phyloP scores from a whole-genome alignment of 2,888 invertebrate genomes.

The Hylaea fasciaria region DNA sequence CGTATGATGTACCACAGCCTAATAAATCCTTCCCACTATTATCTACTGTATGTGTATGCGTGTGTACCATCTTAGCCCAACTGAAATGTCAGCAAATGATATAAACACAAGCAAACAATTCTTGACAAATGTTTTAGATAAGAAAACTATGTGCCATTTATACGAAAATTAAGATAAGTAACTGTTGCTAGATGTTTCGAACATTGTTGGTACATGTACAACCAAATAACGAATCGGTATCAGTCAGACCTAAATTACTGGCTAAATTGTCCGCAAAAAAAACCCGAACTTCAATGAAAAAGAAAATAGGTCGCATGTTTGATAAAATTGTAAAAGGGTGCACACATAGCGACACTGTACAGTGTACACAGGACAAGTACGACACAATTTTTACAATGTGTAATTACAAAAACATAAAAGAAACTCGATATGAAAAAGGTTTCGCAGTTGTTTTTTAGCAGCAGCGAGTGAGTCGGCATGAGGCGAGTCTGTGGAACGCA shows the following conservation, averaged over 20 bases:
- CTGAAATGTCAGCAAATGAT: neutral
- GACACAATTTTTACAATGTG: slow-evolving; percentile 16
- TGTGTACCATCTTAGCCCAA: too few species aligned
- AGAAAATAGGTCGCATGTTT: slow-evolving; percentile 36
- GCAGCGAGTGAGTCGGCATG: slow-evolving; percentile 41
- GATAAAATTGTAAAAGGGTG: slow-evolving; percentile 21
- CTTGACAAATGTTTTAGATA: slow-evolving; percentile 6
- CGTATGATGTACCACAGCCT: too few species aligned
- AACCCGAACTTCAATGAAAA: slow-evolving; percentile 45
- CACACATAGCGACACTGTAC: too few species aligned
- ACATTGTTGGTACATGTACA: slow-evolving; percentile 44
- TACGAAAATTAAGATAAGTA: neutral
- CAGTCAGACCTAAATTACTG: slow-evolving; percentile 42
- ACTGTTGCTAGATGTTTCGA: slow-evolving; percentile 26
- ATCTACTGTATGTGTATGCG: too few species aligned
- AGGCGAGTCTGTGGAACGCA: slow-evolving; percentile 55
- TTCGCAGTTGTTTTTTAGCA: slow-evolving; percentile 53
- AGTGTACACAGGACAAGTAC: slow-evolving; percentile 6
- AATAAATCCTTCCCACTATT: too few species aligned
- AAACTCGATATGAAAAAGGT: slow-evolving; percentile 58
- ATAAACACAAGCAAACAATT: slow-evolving; percentile 33
- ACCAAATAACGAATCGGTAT: slow-evolving; percentile 49
- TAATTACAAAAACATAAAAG: slow-evolving; percentile 48
- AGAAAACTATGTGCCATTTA: neutral
- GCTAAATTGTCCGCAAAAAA: slow-evolving; percentile 50